Percentiles rank a stretch among this genome's conserved stretches.
Evolutionary conservation across 92 coral and sea anemone genomes (phyloP).

Genomic region (Pocillopora meandrina): DNA sequence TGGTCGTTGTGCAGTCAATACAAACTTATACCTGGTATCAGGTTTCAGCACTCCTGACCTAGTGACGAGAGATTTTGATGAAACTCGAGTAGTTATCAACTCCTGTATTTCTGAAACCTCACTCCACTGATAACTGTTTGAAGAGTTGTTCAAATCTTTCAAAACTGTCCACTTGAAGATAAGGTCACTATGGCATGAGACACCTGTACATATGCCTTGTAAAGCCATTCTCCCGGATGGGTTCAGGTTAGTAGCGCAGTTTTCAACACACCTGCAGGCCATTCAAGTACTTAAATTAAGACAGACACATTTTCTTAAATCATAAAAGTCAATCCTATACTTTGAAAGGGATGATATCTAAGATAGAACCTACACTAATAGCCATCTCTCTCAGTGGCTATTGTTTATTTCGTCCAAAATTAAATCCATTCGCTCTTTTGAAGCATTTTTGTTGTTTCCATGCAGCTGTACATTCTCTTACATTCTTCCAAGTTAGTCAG

Average conservation of each 20-base stretch:
- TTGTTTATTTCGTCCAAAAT: no score
- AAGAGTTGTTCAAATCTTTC: neutral
- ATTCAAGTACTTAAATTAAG: neutral
- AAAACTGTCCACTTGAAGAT: constrained; percentile 33
- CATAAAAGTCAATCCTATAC: no score
- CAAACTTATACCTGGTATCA: constrained; percentile 28
- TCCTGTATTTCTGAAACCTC: neutral
- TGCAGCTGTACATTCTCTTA: no score
- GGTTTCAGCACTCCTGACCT: constrained; percentile 25
- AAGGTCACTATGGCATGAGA: constrained; percentile 38
- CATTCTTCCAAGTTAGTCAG: no score
- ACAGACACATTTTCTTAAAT: no score
- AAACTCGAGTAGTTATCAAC: constrained; percentile 15
- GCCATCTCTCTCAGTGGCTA: no score
- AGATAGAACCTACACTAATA: no score
- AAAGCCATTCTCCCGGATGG: constrained; percentile 63
- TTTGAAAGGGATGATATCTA: no score
- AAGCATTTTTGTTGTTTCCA: no score
- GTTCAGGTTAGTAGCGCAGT: constrained; percentile 54
- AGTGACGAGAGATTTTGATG: constrained; percentile 42
- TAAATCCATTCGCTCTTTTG: no score
- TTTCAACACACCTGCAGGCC: constrained; percentile 55
- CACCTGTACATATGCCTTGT: constrained; percentile 12
- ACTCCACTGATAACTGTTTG: neutral
- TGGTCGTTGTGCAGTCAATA: constrained; percentile 35